Conservation (phyloP, 1,140 invertebrate genomes). For the Drosophila saltans region DNA sequence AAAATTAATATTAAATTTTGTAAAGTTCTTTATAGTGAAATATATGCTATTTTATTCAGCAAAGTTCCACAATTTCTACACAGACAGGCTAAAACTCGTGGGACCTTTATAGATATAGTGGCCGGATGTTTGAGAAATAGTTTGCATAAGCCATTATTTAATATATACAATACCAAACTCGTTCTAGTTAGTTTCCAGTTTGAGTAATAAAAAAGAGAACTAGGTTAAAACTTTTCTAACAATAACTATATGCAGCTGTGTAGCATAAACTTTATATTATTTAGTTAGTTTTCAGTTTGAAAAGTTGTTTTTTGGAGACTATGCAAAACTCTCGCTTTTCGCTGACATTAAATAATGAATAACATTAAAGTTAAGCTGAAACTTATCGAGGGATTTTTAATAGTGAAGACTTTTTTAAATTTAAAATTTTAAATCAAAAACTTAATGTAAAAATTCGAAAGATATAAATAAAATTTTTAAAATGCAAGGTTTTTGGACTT, state of each 20-base stretch:
- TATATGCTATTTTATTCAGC: too few relatives aligned
- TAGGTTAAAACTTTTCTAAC: not conserved
- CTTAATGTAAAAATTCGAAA: too few relatives aligned
- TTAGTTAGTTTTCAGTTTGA: conserved; percentile 1
- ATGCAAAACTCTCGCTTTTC: not conserved
- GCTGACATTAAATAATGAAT: not conserved
- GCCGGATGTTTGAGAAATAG: not conserved
- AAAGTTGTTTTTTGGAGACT: not conserved
- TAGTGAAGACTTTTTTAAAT: not conserved
- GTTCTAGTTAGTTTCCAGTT: not conserved
- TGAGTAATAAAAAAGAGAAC: not conserved
- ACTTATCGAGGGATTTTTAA: not conserved
- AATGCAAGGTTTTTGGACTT: not conserved
- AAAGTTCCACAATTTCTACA: too few relatives aligned
- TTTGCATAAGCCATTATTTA: not conserved
- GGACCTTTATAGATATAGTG: too few relatives aligned
- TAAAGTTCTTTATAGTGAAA: too few relatives aligned
- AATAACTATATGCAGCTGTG: not conserved
- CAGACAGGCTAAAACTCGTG: too few relatives aligned
- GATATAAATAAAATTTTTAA: too few relatives aligned
- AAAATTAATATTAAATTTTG: not conserved
- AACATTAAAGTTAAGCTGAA: not conserved
- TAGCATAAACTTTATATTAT: conserved; percentile 2
- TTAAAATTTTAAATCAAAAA: too few relatives aligned
- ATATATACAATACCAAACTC: not conserved